Percentiles rank a stretch among this genome's conserved stretches.
phyloP scores from a whole-genome alignment of 2,888 invertebrate species.

The Stenchaetothrips biformis region DNA sequence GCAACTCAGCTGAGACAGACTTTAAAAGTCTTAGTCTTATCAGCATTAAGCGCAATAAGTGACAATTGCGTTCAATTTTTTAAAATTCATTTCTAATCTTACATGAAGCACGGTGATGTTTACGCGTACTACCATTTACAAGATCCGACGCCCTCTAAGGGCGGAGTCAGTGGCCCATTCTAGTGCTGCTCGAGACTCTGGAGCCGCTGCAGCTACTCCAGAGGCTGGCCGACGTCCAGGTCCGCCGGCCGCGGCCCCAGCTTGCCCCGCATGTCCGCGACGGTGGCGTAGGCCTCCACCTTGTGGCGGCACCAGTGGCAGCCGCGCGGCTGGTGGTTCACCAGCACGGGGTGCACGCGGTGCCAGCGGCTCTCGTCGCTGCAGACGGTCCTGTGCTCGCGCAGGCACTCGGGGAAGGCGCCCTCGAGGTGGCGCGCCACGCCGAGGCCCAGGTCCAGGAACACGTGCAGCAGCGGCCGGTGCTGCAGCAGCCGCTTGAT shows the following conservation, averaged over 20 bases:
- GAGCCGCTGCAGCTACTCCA: not conserved
- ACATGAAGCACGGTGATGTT: no score
- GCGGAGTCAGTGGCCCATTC: not conserved
- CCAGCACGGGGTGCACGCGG: not conserved
- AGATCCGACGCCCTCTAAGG: not conserved
- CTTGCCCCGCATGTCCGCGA: not conserved
- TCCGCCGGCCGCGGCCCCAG: no score
- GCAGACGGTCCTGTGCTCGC: not conserved
- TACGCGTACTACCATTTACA: no score
- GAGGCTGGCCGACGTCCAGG: no score
- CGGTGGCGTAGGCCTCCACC: constrained; percentile 7
- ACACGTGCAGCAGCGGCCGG: not conserved
- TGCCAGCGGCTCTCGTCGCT: constrained; percentile 10
- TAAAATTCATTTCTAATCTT: no score
- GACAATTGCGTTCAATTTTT: no score
- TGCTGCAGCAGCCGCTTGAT: not conserved
- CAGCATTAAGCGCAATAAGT: no score
- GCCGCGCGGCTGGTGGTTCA: not conserved
- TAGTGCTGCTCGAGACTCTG: not conserved
- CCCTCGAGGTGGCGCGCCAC: not conserved
- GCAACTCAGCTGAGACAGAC: no score
- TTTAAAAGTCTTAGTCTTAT: no score
- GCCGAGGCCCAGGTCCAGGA: constrained; percentile 19
- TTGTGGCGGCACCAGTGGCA: not conserved
- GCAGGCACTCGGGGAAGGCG: not conserved